Conservation (phyloP, 2,888 invertebrate species). For the Saturnia pavonia region DNA sequence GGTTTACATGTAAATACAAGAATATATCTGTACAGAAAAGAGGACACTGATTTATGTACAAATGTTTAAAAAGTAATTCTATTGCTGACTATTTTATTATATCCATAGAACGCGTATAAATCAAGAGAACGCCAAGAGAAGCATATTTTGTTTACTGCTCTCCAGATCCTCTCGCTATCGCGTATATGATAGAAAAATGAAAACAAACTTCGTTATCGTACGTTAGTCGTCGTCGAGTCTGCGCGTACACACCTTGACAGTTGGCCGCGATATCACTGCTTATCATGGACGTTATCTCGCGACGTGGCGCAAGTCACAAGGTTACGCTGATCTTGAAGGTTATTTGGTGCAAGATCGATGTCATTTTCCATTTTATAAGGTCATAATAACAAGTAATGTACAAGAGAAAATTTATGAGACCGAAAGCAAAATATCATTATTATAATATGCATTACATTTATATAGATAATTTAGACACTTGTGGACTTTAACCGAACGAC, state of each 20-base stretch:
- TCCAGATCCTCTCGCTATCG: conserved; percentile 15
- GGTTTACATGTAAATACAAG: neutral
- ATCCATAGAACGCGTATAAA: neutral
- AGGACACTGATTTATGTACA: neutral
- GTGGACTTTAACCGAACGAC: too few relatives aligned
- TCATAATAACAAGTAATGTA: neutral
- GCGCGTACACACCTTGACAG: conserved; percentile 67
- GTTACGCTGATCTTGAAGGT: conserved; percentile 8
- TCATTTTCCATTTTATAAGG: neutral
- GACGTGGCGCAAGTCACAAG: conserved; percentile 25
- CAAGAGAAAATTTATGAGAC: neutral
- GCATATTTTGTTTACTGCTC: conserved; percentile 12
- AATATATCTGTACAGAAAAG: neutral
- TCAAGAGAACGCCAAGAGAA: neutral
- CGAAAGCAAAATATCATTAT: neutral
- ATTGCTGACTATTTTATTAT: neutral
- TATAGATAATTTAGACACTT: too few relatives aligned
- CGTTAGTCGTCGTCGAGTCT: conserved; percentile 67
- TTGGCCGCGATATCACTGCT: conserved; percentile 57
- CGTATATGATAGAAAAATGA: conserved; percentile 35
- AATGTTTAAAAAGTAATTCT: neutral
- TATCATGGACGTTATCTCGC: conserved; percentile 40
- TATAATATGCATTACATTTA: neutral
- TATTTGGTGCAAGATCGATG: neutral
- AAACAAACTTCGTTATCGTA: conserved; percentile 56